A percentile compares a stretch with the other conserved stretches of the same genome.
These are phyloP conservation scores for Trematocara nigrifrons DNA, from an alignment of 2,113 vertebrate genomes.

Conservation along the genomic window DNA sequence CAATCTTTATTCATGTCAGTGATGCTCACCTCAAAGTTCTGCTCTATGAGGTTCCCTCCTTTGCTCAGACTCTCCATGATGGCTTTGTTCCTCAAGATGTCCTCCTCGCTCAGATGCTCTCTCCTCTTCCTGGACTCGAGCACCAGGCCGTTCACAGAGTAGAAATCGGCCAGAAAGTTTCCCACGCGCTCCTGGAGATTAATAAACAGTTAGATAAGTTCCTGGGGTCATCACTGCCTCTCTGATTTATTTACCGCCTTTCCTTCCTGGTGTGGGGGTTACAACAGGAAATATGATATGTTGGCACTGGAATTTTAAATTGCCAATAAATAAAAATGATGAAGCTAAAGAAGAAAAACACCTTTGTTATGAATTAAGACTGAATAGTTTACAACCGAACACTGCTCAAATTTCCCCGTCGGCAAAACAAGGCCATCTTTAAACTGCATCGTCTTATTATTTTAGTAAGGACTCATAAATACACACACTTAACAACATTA, in stretches of 20 bases:
- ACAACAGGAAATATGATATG: background rate
- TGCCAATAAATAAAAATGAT: background rate
- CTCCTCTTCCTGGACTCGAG: constrained; percentile 95
- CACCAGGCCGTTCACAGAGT: constrained; percentile 92
- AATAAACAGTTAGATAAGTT: background rate
- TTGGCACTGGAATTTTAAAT: background rate
- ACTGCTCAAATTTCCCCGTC: background rate
- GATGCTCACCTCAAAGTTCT: constrained; percentile 88
- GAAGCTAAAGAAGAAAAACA: background rate
- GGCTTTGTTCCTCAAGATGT: constrained; percentile 97
- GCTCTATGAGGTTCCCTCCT: constrained; percentile 93
- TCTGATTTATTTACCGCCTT: background rate
- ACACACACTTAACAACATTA: background rate
- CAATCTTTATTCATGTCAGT: background rate
- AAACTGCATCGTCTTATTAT: background rate
- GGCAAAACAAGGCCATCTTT: background rate
- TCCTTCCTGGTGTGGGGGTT: background rate
- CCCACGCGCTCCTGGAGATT: constrained; percentile 89
- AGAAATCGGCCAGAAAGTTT: constrained; percentile 96
- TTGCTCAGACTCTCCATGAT: constrained; percentile 99
- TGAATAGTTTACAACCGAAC: rapidly evolving
- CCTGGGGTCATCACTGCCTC: background rate
- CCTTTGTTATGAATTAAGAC: background rate
- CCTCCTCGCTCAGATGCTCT: constrained; percentile 96
- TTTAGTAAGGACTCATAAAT: background rate